Evolutionary conservation across 2,888 invertebrate species (phyloP).

Genomic region (Stenodema calcarata): DNA sequence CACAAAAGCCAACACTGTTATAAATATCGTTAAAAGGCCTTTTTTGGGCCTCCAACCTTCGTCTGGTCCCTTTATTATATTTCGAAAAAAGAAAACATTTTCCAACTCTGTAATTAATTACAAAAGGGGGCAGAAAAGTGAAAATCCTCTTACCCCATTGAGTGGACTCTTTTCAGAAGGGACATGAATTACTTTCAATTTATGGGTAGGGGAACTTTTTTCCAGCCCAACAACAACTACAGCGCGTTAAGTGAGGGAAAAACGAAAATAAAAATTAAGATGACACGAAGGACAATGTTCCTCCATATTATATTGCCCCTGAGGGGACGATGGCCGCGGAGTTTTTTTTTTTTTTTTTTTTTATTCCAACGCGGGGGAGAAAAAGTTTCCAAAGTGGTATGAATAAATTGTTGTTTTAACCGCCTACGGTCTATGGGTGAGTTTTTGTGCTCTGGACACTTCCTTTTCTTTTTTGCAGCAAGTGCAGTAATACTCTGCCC

Average conservation of each 20-base stretch:
- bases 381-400: slow-evolving; percentile 44
- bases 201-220: slow-evolving; percentile 6
- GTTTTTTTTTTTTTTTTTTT: not conserved
- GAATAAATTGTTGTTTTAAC: slow-evolving; percentile 49
- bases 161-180: slow-evolving; percentile 28
- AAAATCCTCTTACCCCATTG: slow-evolving; percentile 45
- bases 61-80: slow-evolving; percentile 15
- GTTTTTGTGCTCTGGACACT: not conserved
- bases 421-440: slow-evolving; percentile 6
- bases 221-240: not conserved
- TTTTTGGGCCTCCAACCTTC: not conserved
- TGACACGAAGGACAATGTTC: slow-evolving; percentile 34
- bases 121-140: slow-evolving; percentile 29
- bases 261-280: slow-evolving; percentile 46
- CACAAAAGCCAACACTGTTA: slow-evolving; percentile 33
- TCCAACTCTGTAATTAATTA: slow-evolving; percentile 44
- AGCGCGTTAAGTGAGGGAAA: slow-evolving; percentile 28
- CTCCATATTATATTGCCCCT: slow-evolving; percentile 37
- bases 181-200: slow-evolving; percentile 42
- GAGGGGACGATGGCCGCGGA: slow-evolving; percentile 4
- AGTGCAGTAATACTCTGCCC: slow-evolving; percentile 30
- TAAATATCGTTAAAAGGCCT: slow-evolving; percentile 10
- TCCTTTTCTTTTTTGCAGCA: not conserved
- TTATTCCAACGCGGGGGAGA: not conserved
- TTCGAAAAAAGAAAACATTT: not conserved